Base-by-base conservation (phyloP, 2,888 invertebrate genomes). In the Odontothrips loti region DNA sequence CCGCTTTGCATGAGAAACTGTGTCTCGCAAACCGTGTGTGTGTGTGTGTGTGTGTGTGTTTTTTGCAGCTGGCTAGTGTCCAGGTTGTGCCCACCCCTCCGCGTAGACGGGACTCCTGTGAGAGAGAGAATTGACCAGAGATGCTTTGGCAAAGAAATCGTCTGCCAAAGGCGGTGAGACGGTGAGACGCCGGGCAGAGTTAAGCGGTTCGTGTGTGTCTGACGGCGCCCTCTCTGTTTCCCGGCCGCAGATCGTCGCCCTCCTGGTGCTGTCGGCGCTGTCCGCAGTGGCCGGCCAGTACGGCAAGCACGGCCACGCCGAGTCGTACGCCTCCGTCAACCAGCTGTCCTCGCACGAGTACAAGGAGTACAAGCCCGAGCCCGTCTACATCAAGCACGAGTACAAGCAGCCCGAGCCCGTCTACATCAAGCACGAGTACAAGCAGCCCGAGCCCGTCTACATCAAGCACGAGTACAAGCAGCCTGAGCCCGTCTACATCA, bases 211-310 rank as follows among this genome's bases (percentile, higher is more conserved):
- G n/a, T n/a, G n/a, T n/a, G n/a, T 51, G 51, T 3, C 51, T 51
- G 51, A 51, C 51, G 15, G 51, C 51, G 11, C 51, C 51, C 6
- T 6, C n/a, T n/a, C n/a, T n/a, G n/a, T n/a, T n/a, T n/a, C n/a
- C n/a, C n/a, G n/a, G n/a, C n/a, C n/a, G n/a, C n/a, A 68, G 68
- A 23, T 68, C 68, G n/a, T 68, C 68, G 68, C 23, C 68, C n/a
- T 68, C 23, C n/a, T 68, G 68, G 6, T 51, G 51, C 51, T 51
- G 51, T 1, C 51, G 51, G 51, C 17, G 51, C 51, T 51, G 15
- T 11, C 51, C 51, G 51, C 17, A 1, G 51, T 17, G 51, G 51
- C 51, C 51, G 51, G 15, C 51, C 51, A 51, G 51, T 51, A 20
- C 68, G 68, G 68, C 68, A 11, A 23, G n/a, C 68, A 68, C 68